Percentiles rank a stretch among this genome's conserved stretches.
These are phyloP conservation scores for Amphiprion clarkii DNA, from an alignment of 2,797 vertebrate genomes.

Conservation along the genomic window DNA sequence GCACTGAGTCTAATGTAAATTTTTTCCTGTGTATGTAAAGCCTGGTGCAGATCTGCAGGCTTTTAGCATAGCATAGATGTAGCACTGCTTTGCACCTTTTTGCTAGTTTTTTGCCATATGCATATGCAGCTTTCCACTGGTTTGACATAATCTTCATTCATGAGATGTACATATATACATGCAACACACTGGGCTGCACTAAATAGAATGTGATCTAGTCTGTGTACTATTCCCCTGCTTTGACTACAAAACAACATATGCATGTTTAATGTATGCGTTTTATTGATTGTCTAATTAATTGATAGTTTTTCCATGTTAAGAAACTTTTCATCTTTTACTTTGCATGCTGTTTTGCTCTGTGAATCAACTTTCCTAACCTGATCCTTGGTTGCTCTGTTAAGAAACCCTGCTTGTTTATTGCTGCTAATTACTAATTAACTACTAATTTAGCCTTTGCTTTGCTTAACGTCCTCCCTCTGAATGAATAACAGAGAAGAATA, in stretches of 20 bases:
- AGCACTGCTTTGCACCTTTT: not conserved
- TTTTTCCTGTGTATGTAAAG: slow-evolving; percentile 13
- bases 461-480: not conserved
- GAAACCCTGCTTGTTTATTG: not conserved
- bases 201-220: too few species aligned
- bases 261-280: too few species aligned
- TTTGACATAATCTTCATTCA: too few species aligned
- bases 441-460: not conserved
- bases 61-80: slow-evolving; percentile 18
- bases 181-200: too few species aligned
- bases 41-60: slow-evolving; percentile 9
- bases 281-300: too few species aligned
- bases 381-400: not conserved
- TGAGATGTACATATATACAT: too few species aligned
- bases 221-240: too few species aligned
- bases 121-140: not conserved
- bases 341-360: not conserved
- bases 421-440: not conserved
- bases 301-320: not conserved
- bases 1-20: slow-evolving; percentile 30
- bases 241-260: too few species aligned
- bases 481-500: not conserved
- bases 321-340: not conserved
- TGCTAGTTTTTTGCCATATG: not conserved
- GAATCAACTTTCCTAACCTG: not conserved